Percentiles rank a stretch among this genome's conserved stretches.
Evolutionary conservation across 2,888 invertebrate genomes (phyloP).

Genomic region (Acanthopleura granulata): DNA sequence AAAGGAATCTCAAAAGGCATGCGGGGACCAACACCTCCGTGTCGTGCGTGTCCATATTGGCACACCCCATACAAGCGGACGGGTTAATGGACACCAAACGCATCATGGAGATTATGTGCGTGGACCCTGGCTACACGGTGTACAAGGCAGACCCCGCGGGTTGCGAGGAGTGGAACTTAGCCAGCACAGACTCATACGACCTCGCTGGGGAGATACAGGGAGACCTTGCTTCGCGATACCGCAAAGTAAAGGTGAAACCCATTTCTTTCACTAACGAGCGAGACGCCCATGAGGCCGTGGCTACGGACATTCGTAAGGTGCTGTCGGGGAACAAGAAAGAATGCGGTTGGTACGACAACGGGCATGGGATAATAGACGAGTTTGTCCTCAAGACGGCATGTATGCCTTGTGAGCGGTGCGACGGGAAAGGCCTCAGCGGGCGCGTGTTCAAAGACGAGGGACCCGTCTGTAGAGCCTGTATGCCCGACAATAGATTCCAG

Average conservation of each 20-base stretch:
- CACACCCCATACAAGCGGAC: neutral
- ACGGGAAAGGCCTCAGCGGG: neutral
- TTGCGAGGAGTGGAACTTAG: neutral
- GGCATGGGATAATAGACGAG: neutral
- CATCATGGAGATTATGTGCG: neutral
- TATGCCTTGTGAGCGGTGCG: neutral
- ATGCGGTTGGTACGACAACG: neutral
- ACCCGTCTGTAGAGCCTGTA: neutral
- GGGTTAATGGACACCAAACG: neutral
- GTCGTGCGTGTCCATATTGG: slow-evolving; percentile 1
- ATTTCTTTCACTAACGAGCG: neutral
- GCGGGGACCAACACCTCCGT: neutral
- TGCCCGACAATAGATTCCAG: neutral
- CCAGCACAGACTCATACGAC: slow-evolving; percentile 1
- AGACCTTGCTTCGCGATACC: neutral
- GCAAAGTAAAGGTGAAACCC: neutral
- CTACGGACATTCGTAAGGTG: neutral
- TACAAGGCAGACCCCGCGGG: neutral
- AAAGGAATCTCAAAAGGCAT: neutral
- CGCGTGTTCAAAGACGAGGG: neutral
- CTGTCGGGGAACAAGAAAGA: neutral
- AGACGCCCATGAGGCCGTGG: neutral
- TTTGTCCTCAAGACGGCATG: neutral
- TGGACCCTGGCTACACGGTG: neutral
- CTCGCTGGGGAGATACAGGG: neutral